phyloP scores from a whole-genome alignment of 1,140 invertebrate genomes.

The Philopotamus ludificatus region DNA sequence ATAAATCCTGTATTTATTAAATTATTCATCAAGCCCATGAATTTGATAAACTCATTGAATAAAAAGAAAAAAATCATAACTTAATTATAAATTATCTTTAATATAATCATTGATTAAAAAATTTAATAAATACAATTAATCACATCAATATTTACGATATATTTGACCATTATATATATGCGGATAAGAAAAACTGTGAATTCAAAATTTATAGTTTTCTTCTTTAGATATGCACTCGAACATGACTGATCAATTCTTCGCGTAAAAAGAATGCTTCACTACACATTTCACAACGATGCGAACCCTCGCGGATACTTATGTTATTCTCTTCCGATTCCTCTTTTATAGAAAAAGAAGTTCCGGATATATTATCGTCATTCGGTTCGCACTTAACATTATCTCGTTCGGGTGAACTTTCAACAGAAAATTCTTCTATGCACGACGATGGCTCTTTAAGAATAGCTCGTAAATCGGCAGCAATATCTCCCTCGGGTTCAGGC shows the following conservation, averaged over 20 bases:
- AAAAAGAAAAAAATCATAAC: no score
- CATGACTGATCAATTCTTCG: conserved; percentile 70
- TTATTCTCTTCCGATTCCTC: conserved; percentile 25
- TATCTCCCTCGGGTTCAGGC: conserved; percentile 42
- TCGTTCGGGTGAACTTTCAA: not conserved
- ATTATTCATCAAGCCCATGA: no score
- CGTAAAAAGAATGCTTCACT: conserved; percentile 70
- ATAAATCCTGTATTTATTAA: no score
- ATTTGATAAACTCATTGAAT: no score
- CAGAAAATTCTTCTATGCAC: not conserved
- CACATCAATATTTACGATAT: no score
- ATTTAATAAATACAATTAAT: no score
- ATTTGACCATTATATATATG: no score
- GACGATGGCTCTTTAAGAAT: conserved; percentile 43
- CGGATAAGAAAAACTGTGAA: no score
- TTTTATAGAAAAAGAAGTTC: conserved; percentile 19
- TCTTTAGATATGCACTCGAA: conserved; percentile 77
- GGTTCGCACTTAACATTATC: conserved; percentile 27
- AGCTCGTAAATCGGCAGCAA: conserved; percentile 50
- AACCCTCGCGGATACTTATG: conserved; percentile 41
- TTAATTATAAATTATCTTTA: no score
- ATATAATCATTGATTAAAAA: no score
- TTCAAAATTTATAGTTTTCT: no score
- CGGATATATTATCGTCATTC: not conserved
- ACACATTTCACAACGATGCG: conserved; percentile 77